Conservation (phyloP, 2,797 vertebrate genomes). For the Bradypodion pumilum region DNA sequence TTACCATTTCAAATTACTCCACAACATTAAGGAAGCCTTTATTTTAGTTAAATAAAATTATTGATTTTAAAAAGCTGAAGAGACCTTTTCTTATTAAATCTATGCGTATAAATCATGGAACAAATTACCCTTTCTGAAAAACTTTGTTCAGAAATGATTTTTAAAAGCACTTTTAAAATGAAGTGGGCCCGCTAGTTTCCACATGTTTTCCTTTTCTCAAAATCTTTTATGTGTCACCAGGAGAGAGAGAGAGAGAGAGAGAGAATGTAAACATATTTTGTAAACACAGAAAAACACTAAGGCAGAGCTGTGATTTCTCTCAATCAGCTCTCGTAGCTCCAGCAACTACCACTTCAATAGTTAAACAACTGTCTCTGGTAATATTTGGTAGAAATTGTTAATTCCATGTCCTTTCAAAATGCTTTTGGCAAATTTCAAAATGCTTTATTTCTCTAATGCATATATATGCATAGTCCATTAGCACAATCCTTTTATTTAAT, state of each 20-base stretch:
- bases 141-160: conserved; percentile 35
- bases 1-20: not conserved
- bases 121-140: conserved; percentile 6
- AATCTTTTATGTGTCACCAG: conserved; percentile 37
- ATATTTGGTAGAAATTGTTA: conserved; percentile 57
- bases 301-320: conserved; percentile 61
- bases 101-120: conserved; percentile 19
- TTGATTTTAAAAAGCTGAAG: conserved; percentile 19
- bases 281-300: conserved; percentile 49
- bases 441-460: conserved; percentile 58
- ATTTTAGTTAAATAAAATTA: accelerated
- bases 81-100: conserved; percentile 18
- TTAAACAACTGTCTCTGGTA: conserved; percentile 71
- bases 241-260: not conserved
- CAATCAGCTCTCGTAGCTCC: conserved; percentile 58
- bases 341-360: conserved; percentile 59
- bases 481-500: conserved; percentile 66
- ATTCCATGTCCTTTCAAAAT: conserved; percentile 55
- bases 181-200: conserved; percentile 43
- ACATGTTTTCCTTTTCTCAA: conserved; percentile 33
- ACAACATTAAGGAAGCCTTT: not conserved
- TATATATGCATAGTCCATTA: conserved; percentile 63
- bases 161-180: conserved; percentile 42
- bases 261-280: conserved; percentile 36
- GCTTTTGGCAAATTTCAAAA: conserved; percentile 47